Percentiles rank a stretch among this genome's conserved stretches.
Evolutionary conservation across 2,888 invertebrate genomes (phyloP).

Genomic region (Geophilus truncorum): DNA sequence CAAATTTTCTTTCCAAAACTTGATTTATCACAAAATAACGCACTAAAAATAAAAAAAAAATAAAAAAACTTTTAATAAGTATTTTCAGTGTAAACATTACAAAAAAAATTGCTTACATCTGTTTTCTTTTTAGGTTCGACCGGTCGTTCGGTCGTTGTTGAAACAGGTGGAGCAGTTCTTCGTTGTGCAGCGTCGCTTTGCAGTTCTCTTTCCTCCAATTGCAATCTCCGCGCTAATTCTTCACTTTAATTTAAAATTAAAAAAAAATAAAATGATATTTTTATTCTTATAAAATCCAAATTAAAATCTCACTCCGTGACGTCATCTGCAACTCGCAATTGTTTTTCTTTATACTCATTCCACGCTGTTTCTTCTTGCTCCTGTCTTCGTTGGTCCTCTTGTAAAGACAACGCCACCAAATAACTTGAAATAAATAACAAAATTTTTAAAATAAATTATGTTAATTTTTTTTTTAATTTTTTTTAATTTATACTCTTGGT

Average conservation of each 20-base stretch:
- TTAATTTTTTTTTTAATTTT: not conserved
- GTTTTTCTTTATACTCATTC: constrained; percentile 42
- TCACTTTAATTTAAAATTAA: constrained; percentile 44
- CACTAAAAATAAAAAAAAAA: not conserved
- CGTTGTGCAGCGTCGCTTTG: constrained; percentile 29
- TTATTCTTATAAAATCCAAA: not conserved
- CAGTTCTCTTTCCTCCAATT: constrained; percentile 50
- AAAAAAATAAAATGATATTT: not conserved
- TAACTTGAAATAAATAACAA: constrained; percentile 44
- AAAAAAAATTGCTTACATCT: constrained; percentile 25
- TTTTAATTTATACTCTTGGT: constrained; percentile 51
- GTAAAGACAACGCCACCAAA: constrained; percentile 51
- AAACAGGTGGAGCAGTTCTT: not conserved
- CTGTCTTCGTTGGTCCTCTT: constrained; percentile 48
- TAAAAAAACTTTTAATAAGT: not conserved
- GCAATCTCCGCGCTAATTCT: constrained; percentile 50
- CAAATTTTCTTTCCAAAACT: not conserved
- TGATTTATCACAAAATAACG: not conserved
- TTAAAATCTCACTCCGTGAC: constrained; percentile 39
- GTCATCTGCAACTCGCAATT: constrained; percentile 38
- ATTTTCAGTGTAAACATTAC: not conserved
- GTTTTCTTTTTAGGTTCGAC: constrained; percentile 29
- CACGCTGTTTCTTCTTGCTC: constrained; percentile 41
- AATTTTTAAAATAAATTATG: not conserved
- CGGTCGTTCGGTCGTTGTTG: not conserved